Conservation (phyloP, 2,113 vertebrate genomes). For the Eolophus roseicapilla region DNA sequence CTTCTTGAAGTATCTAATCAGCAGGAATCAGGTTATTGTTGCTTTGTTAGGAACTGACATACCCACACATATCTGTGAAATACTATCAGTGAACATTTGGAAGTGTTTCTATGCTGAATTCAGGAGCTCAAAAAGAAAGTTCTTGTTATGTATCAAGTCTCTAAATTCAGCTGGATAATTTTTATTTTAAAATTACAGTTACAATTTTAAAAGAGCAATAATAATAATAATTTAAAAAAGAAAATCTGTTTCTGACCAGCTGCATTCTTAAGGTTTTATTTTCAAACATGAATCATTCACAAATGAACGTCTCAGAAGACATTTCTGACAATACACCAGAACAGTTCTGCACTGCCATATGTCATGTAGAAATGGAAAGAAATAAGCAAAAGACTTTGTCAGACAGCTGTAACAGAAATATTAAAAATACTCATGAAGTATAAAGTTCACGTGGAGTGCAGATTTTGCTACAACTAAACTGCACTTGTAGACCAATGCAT, state of each 20-base stretch:
- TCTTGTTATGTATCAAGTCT: background rate
- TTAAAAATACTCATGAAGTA: background rate
- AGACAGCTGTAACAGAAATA: background rate
- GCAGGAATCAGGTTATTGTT: fast-evolving
- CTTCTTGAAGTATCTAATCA: background rate
- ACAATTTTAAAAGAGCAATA: background rate
- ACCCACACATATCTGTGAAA: background rate
- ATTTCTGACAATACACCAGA: background rate
- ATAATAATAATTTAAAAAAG: background rate
- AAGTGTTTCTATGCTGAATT: background rate
- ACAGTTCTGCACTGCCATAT: background rate
- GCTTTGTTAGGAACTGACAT: background rate
- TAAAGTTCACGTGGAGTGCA: background rate
- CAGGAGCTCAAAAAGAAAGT: background rate
- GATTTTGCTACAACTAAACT: background rate
- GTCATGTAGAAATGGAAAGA: background rate
- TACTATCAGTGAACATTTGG: background rate
- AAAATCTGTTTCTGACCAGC: background rate
- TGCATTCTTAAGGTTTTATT: background rate
- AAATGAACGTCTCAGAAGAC: background rate
- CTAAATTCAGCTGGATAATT: background rate
- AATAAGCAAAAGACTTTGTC: background rate
- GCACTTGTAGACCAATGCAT: background rate
- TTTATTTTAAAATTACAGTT: background rate
- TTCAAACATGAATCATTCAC: background rate